phyloP scores from a whole-genome alignment of 2,888 invertebrate genomes.

The Clepsis dumicolana region DNA sequence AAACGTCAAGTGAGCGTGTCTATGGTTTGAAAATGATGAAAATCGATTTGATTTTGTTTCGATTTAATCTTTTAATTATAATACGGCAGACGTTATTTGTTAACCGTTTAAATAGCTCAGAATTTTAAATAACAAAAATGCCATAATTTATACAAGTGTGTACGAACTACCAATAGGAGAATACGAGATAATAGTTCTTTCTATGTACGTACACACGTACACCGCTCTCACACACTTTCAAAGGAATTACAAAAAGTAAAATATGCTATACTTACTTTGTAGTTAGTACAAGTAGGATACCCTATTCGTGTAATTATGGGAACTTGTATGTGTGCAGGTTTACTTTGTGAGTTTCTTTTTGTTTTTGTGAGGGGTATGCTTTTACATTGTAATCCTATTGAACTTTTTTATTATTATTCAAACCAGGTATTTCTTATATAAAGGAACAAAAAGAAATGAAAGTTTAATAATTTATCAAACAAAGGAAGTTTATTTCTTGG shows the following conservation, averaged over 20 bases:
- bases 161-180: neutral
- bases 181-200: neutral
- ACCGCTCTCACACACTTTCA: conserved; percentile 15
- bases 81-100: neutral
- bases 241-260: conserved; percentile 36
- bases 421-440: neutral
- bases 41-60: neutral
- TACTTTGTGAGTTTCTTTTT: conserved; percentile 36
- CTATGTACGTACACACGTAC: conserved; percentile 1
- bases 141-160: neutral
- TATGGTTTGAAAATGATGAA: conserved; percentile 6
- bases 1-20: neutral
- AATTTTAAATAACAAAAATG: neutral
- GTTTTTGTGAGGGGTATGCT: conserved; percentile 32
- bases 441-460: neutral
- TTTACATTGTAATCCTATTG: conserved; percentile 25
- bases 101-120: neutral
- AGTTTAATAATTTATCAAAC: neutral
- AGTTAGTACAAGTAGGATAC: conserved; percentile 36
- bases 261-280: conserved; percentile 28
- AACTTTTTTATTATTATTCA: neutral
- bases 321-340: conserved; percentile 35
- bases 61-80: neutral
- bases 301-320: conserved; percentile 40
- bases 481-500: too few relatives aligned